A percentile compares a stretch with the other conserved stretches of the same genome.
Conservation (phyloP, 2,888 invertebrate species). For the Scaptomyza reducta region DNA sequence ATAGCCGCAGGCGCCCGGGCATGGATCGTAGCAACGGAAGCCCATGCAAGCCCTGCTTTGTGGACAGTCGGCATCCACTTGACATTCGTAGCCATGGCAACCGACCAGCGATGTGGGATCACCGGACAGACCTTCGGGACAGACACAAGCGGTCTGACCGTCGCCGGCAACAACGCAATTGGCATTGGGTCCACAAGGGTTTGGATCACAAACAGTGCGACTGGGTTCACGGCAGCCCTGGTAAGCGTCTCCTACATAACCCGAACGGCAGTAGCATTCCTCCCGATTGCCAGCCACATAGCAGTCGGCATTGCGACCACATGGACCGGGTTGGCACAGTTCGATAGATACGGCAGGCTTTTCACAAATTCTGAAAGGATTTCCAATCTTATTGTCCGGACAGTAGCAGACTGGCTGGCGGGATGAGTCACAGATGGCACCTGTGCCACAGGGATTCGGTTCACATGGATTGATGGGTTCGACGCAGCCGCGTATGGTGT, state of each 20-base stretch:
- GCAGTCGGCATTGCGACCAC: conserved; percentile 93
- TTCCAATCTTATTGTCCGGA: conserved; percentile 91
- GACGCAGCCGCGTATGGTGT: conserved; percentile 93
- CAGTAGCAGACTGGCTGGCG: conserved; percentile 93
- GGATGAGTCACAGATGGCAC: conserved; percentile 92
- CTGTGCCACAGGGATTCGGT: conserved; percentile 91
- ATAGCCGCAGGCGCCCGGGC: conserved; percentile 91
- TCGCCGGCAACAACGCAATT: conserved; percentile 88
- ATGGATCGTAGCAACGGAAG: conserved; percentile 92
- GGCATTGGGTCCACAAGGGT: conserved; percentile 92
- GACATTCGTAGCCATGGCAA: conserved; percentile 92
- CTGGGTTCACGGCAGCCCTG: conserved; percentile 90
- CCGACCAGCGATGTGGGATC: conserved; percentile 90
- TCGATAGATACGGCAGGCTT: conserved; percentile 86
- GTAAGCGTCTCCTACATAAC: conserved; percentile 92
- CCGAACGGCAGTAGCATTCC: conserved; percentile 92
- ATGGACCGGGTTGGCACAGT: conserved; percentile 92
- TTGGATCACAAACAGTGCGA: conserved; percentile 89
- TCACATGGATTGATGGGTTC: conserved; percentile 92
- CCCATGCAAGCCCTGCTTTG: conserved; percentile 90
- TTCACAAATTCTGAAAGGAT: conserved; percentile 91
- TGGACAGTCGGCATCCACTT: conserved; percentile 91
- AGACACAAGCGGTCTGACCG: conserved; percentile 90
- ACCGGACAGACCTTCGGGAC: conserved; percentile 90
- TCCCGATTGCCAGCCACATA: conserved; percentile 92